Base-by-base conservation (phyloP, 2,888 invertebrate genomes). In the Troilus luridus region DNA sequence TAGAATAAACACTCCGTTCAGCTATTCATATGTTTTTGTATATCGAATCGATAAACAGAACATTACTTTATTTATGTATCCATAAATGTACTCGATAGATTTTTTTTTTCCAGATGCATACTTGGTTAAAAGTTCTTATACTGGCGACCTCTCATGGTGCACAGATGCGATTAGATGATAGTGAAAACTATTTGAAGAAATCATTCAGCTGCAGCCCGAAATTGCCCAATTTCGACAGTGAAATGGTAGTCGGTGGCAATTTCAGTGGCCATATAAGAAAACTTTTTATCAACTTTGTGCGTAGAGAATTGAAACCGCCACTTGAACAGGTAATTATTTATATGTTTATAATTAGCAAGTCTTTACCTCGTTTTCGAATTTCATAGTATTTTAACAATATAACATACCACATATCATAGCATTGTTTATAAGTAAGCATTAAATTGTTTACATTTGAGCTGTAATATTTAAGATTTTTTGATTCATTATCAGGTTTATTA, bases 241-340 rank as follows among this genome's bases (percentile, higher is more conserved):
- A 94, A 91, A 94, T 95, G 93, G 93, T 93, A 91, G 93, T 95
- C 8, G 95, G 95, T 12, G 94, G 95, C 93, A 94, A 93, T 92
- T 94, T 95, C 91, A 94, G 94, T 62, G 95, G 95, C 1, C 94
- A 94, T 93, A 93, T 95, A 90, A 95, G 95, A 93, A 94, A 95
- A 92, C 85, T 95, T 14, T 94, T 94, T 62, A 93, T 95, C 24
- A 95, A 95, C 93, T 95, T 95, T 92, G 67, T 90, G 41, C 91
- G 58, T 2, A 89, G 91, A 58, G 72, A 91, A 60, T 85, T 92
- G n/a, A 88, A n/a, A 89, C n/a, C 27, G 9, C 11, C 24, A 21
- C 19, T 27, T 88, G 41, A 62, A 27, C 56, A 5, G 56, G 85
- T 85, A 85, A 85, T 77, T 77, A 41, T 7, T 77, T 19, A 77